Conservation (phyloP, 2,113 vertebrate genomes). For the Cromileptes altivelis region DNA sequence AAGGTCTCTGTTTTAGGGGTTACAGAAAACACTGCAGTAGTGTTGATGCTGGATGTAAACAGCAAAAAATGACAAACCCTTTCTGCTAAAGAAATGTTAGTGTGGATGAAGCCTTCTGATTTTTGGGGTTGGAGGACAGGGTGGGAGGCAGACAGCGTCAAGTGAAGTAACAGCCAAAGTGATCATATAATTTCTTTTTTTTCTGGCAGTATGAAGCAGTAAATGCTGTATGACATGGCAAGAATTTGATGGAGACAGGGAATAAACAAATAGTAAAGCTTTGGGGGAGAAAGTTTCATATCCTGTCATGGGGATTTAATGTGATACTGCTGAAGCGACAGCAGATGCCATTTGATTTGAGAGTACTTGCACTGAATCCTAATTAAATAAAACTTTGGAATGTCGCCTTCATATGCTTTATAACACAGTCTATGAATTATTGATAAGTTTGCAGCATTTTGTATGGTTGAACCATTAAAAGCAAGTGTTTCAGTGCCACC, state of each 20-base stretch:
- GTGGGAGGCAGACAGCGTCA: neutral
- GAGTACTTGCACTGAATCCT: slow-evolving; percentile 20
- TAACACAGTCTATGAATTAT: slow-evolving; percentile 23
- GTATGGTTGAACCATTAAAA: neutral
- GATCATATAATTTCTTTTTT: neutral
- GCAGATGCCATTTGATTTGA: slow-evolving; percentile 30
- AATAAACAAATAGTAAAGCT: slow-evolving; percentile 30
- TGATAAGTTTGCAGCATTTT: slow-evolving; percentile 17
- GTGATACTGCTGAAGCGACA: slow-evolving; percentile 6
- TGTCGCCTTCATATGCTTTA: slow-evolving; percentile 11
- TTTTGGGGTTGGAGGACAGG: neutral
- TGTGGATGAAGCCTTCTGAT: neutral
- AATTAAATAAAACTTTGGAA: neutral
- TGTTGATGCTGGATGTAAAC: too few relatives aligned
- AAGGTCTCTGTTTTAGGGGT: too few relatives aligned
- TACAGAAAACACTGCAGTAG: too few relatives aligned
- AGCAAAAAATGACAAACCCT: too few relatives aligned
- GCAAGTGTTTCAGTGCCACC: neutral
- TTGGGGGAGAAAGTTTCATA: neutral
- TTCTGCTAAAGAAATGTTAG: too few relatives aligned
- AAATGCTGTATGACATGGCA: neutral
- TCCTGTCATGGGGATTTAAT: neutral
- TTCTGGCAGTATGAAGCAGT: neutral
- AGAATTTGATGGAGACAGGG: neutral
- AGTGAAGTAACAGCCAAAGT: neutral